Conservation (phyloP, 2,797 vertebrate genomes). For the Pipistrellus pygmaeus region DNA sequence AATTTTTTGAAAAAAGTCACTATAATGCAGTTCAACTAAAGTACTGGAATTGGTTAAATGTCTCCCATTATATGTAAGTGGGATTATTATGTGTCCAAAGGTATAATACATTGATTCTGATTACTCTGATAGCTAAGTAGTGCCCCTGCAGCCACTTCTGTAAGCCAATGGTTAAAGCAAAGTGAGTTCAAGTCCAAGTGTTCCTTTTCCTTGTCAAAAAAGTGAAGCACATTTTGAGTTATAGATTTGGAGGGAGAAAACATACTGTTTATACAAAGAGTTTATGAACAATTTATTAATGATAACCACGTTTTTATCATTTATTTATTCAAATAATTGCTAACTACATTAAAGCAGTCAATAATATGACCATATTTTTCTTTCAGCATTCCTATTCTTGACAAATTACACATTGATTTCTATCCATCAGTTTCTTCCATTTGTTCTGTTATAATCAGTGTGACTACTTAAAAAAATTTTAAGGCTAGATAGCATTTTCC, state of each 20-base stretch:
- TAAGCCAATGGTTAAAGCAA: conserved; percentile 47
- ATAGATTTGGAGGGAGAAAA: conserved; percentile 40
- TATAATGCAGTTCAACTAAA: conserved; percentile 32
- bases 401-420: neutral
- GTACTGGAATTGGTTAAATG: conserved; percentile 54
- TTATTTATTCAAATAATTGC: conserved; percentile 59
- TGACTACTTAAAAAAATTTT: conserved; percentile 24
- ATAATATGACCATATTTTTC: neutral
- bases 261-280: conserved; percentile 39
- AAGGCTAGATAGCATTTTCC: conserved; percentile 19
- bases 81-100: conserved; percentile 42
- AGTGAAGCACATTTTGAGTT: neutral
- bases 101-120: conserved; percentile 31
- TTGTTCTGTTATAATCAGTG: conserved; percentile 24
- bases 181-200: conserved; percentile 25
- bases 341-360: conserved; percentile 49
- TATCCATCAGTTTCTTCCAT: conserved; percentile 27
- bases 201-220: conserved; percentile 44
- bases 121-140: conserved; percentile 41
- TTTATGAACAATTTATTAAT: conserved; percentile 58
- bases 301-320: conserved; percentile 24
- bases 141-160: conserved; percentile 25
- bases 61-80: conserved; percentile 35
- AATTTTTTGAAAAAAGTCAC: conserved; percentile 8
- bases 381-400: conserved; percentile 56